A percentile compares a stretch with the other conserved stretches of the same genome.
These are phyloP conservation scores for Nycticryphes semicollaris DNA, from an alignment of 2,113 vertebrate species.

Conservation along the genomic window DNA sequence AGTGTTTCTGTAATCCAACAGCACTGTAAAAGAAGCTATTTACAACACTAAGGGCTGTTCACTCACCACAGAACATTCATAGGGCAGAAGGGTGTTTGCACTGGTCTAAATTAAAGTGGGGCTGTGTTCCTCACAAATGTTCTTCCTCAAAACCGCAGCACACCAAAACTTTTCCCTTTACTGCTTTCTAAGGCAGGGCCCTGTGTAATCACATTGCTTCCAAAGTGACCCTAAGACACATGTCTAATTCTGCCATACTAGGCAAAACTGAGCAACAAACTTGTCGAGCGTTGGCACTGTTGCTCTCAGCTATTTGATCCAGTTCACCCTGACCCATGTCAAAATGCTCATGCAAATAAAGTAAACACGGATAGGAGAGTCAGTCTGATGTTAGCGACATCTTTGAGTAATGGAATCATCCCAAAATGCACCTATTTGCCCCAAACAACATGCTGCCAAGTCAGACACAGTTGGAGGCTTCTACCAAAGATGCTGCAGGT, in stretches of 20 bases:
- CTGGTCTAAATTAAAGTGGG: background rate
- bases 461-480: background rate
- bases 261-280: background rate
- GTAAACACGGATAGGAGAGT: background rate
- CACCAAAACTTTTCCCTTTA: background rate
- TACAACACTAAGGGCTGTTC: background rate
- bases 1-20: background rate
- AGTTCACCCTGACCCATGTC: background rate
- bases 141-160: background rate
- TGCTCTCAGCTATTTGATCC: background rate
- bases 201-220: background rate
- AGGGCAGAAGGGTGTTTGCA: background rate
- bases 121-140: background rate
- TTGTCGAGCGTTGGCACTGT: background rate
- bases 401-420: background rate
- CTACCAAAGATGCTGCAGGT: background rate
- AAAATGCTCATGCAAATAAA: background rate
- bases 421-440: background rate
- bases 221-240: background rate
- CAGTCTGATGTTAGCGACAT: background rate
- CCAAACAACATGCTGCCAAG: background rate
- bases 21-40: background rate
- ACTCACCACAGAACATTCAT: background rate
- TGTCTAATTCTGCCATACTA: background rate
- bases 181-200: background rate